These are phyloP conservation scores for Phymanthus crucifer DNA, from an alignment of 92 coral and sea anemone genomes.

Conservation along the genomic window DNA sequence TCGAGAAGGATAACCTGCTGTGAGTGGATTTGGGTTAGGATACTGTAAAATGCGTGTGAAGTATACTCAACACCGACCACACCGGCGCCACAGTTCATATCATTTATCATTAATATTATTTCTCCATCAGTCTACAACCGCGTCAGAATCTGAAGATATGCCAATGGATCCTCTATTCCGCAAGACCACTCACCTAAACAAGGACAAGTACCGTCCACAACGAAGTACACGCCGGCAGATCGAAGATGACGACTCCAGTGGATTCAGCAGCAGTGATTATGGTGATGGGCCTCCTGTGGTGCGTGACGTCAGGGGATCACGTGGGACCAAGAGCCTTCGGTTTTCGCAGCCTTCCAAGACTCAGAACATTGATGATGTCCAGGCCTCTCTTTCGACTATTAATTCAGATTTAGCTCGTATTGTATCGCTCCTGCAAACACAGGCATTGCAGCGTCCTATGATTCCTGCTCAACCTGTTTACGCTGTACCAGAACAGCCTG, in stretches of 20 bases:
- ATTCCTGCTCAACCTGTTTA: conserved; percentile 19
- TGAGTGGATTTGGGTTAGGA: too few relatives aligned
- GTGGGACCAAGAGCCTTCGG: conserved; percentile 47
- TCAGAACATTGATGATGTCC: conserved; percentile 62
- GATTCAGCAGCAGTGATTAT: conserved; percentile 87
- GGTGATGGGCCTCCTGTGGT: conserved; percentile 66
- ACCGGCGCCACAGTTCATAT: background rate
- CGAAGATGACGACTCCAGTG: conserved; percentile 91
- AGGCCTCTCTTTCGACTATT: conserved; percentile 69
- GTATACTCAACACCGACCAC: too few relatives aligned
- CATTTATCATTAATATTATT: background rate
- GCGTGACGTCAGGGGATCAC: conserved; percentile 49
- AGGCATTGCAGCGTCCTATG: conserved; percentile 32
- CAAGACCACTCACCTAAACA: conserved; percentile 17
- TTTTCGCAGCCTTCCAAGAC: conserved; percentile 38
- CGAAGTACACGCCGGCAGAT: conserved; percentile 43
- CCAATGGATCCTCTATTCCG: conserved; percentile 51
- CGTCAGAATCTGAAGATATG: conserved; percentile 74
- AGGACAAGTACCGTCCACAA: conserved; percentile 64
- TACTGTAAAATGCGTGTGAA: too few relatives aligned
- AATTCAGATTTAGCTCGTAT: conserved; percentile 77
- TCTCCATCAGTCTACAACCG: conserved; percentile 55
- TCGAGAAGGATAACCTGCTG: too few relatives aligned
- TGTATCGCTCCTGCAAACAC: conserved; percentile 62
- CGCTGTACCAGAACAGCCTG: conserved; percentile 32